Conservation (phyloP, 2,113 vertebrate genomes). For the Carettochelys insculpta region DNA sequence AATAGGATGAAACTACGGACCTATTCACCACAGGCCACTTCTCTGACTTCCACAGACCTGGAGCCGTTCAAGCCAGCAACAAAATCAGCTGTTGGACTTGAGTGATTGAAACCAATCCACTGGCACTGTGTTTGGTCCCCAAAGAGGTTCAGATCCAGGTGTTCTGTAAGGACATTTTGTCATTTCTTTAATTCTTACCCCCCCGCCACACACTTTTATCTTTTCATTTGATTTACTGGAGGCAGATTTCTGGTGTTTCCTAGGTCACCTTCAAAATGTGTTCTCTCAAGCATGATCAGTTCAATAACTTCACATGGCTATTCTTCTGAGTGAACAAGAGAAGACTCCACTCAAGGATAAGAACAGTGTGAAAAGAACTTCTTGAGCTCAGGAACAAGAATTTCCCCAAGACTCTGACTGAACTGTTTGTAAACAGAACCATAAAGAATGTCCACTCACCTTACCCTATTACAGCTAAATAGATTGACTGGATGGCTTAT, state of each 20-base stretch:
- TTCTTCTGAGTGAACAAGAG: background rate
- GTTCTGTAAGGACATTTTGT: fast-evolving
- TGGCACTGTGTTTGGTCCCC: background rate
- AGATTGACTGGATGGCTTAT: background rate
- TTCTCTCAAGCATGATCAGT: background rate
- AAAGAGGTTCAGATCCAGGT: background rate
- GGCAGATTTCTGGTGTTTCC: background rate
- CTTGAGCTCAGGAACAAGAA: background rate
- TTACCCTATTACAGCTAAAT: background rate
- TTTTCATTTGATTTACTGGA: background rate
- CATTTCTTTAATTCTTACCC: background rate
- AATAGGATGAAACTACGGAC: background rate
- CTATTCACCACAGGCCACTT: fast-evolving
- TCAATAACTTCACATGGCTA: background rate
- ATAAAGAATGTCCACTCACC: fast-evolving
- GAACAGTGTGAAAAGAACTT: fast-evolving
- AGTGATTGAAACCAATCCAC: background rate
- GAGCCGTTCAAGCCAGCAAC: background rate
- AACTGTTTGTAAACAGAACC: background rate
- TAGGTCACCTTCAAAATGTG: background rate
- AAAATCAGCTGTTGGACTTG: background rate
- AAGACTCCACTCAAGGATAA: background rate
- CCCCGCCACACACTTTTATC: background rate
- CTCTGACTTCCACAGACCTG: fast-evolving
- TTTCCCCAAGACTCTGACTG: background rate